phyloP scores from a whole-genome alignment of 2,888 invertebrate genomes.

The Lottia gigantea region DNA sequence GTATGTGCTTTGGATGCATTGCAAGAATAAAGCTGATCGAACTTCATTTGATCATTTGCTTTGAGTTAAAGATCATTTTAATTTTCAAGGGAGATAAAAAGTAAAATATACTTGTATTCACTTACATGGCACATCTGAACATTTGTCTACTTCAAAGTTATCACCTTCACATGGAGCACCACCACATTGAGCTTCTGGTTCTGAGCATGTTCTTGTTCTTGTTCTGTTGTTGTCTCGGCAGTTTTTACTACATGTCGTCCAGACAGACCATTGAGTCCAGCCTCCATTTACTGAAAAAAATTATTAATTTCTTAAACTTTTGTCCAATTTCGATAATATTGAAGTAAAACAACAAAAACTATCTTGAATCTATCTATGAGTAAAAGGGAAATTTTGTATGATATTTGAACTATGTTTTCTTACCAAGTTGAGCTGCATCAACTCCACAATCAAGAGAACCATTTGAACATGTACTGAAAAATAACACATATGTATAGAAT shows the following conservation, averaged over 20 bases:
- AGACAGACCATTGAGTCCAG: background rate
- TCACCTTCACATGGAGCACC: background rate
- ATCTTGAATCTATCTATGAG: too few relatives aligned
- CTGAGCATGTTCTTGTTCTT: background rate
- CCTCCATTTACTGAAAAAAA: background rate
- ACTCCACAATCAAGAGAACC: background rate
- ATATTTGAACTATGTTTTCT: background rate
- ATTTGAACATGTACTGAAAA: background rate
- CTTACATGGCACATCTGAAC: background rate
- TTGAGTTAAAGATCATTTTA: too few relatives aligned
- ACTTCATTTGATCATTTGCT: too few relatives aligned
- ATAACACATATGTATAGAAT: background rate
- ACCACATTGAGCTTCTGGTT: background rate
- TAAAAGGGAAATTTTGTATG: too few relatives aligned
- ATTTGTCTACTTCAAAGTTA: background rate
- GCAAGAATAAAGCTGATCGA: too few relatives aligned
- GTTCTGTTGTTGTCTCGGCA: background rate
- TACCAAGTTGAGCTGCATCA: background rate
- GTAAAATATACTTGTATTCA: background rate
- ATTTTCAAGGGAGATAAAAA: background rate
- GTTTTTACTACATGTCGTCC: background rate
- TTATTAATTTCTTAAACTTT: too few relatives aligned
- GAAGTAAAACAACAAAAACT: too few relatives aligned
- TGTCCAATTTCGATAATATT: too few relatives aligned
- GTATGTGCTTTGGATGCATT: too few relatives aligned